phyloP scores from a whole-genome alignment of 1,140 invertebrate species.

The Bombus balteatus region DNA sequence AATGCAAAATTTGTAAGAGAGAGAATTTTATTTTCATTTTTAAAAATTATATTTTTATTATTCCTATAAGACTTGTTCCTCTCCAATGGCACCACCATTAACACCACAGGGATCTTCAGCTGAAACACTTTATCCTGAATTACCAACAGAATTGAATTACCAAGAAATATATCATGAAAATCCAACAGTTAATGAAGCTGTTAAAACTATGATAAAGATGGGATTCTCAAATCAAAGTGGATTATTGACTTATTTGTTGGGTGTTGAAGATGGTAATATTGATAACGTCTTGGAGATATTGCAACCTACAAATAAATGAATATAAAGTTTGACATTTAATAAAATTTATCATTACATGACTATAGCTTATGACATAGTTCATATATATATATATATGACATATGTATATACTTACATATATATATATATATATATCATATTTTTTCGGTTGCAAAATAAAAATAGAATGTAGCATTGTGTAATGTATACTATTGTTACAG shows the following conservation, averaged over 20 bases:
- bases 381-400: too few relatives aligned
- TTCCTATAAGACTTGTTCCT: slow-evolving; percentile 39
- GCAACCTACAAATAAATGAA: slow-evolving; percentile 48
- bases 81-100: slow-evolving; percentile 17
- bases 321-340: not conserved
- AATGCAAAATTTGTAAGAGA: not conserved
- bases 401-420: not conserved
- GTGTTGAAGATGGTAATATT: slow-evolving; percentile 87
- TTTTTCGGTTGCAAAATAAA: not conserved
- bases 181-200: slow-evolving; percentile 84
- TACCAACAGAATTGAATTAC: slow-evolving; percentile 48
- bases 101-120: slow-evolving; percentile 5
- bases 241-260: slow-evolving; percentile 84
- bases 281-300: slow-evolving; percentile 87
- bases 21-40: not conserved
- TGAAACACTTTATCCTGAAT: slow-evolving; percentile 64
- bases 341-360: not conserved
- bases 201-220: slow-evolving; percentile 90
- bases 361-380: not conserved
- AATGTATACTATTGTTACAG: not conserved
- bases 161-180: slow-evolving; percentile 78
- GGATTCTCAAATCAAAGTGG: slow-evolving; percentile 90
- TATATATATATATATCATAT: too few relatives aligned
- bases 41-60: not conserved
- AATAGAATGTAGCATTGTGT: not conserved